A percentile compares a stretch with the other conserved stretches of the same genome.
phyloP scores from a whole-genome alignment of 2,113 vertebrate species.

The Grus americana region DNA sequence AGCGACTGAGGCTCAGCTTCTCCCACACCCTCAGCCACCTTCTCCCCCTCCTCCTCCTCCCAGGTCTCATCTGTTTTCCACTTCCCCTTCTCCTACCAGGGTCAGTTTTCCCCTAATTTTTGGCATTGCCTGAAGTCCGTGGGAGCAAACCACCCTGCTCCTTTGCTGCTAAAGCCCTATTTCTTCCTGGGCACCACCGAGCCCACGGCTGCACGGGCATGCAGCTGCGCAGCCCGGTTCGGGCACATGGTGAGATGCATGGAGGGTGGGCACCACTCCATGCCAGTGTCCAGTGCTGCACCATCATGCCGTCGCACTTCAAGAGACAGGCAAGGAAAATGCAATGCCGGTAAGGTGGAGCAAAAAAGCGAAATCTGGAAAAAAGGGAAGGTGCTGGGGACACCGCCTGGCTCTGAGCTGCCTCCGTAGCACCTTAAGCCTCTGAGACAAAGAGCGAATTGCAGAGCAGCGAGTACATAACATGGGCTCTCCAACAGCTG shows the following conservation, averaged over 20 bases:
- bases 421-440: neutral
- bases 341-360: neutral
- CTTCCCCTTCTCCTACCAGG: neutral
- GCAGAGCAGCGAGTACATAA: neutral
- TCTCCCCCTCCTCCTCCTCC: neutral
- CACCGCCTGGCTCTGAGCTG: neutral
- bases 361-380: neutral
- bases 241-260: neutral
- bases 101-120: neutral
- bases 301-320: accelerated
- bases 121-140: neutral
- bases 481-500: neutral
- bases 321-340: neutral
- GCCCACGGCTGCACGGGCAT: neutral
- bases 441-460: neutral
- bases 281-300: neutral
- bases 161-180: neutral
- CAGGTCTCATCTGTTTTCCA: neutral
- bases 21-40: neutral
- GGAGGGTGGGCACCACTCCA: accelerated
- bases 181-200: neutral
- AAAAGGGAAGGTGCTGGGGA: neutral
- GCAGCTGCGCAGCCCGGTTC: neutral
- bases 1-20: accelerated
- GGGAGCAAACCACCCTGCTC: neutral